Base-by-base conservation (phyloP, 2,797 vertebrate species). In the Macrochelys suwanniensis region DNA sequence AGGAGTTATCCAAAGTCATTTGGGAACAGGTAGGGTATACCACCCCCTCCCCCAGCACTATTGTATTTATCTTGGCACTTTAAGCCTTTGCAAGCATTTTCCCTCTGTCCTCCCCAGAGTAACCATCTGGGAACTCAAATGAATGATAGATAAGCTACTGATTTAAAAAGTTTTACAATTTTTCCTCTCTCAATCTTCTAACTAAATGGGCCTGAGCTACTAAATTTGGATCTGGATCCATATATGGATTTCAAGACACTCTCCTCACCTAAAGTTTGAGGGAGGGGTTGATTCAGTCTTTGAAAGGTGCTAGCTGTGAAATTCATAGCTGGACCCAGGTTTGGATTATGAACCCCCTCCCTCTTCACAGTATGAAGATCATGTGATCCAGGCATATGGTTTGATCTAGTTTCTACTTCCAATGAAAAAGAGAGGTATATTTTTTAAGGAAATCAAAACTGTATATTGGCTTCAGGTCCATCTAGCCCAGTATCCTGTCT, bases 1-100 rank as follows among this genome's bases (percentile, higher is more conserved):
- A 97, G 84, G 98, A 98, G 23, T 92, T 98, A 47, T 98, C 98
- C 80, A 98, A 98, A 90, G 98, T 98, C 11, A 98, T 98, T 17
- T 98, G 98, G 98, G 98, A 98, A 56, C 98, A 98, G 98, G 98
- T 98, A 87, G 95, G 91, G 59, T 26, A 83, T 61, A 23, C 31
- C 82, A 8, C 31, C 68, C 25, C 31, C 12, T 26, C 16, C 7
- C 37, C 77, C 26, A 74, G 51, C 47, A 12, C 61, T 3, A 2
- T 31, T 28, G 7, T 6, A 4, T 26, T 85, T 84, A 25, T 57
- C 42, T 76, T 88, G 54, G 51, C 6, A 79, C 37, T 78, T 1
- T 82, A 7, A 11, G 23, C 4, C 37, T 88, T 65, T 25, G 13
- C 80, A 85, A 74, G 82, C 61, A 7, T 79, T 8, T 10, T 26